These are phyloP conservation scores for Lagria hirta DNA, from an alignment of 2,888 invertebrate genomes.

Conservation along the genomic window DNA sequence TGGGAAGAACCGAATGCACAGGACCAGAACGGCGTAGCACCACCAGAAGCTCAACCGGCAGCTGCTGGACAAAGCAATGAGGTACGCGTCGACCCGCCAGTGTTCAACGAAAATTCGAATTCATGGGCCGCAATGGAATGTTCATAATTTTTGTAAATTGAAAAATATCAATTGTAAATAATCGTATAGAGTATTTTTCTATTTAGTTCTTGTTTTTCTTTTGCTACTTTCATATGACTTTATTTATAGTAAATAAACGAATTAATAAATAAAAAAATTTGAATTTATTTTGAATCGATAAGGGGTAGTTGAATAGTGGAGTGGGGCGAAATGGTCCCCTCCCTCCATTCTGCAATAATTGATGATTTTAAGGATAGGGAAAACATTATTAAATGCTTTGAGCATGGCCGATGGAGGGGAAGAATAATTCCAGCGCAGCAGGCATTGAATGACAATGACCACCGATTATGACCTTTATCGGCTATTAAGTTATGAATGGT, in stretches of 20 bases:
- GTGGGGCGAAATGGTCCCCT: constrained; percentile 9
- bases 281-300: constrained; percentile 15
- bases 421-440: constrained; percentile 11
- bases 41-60: background rate
- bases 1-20: constrained; percentile 78
- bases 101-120: constrained; percentile 65
- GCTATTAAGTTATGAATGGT: constrained; percentile 4
- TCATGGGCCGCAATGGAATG: constrained; percentile 67
- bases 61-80: constrained; percentile 3
- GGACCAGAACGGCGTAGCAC: constrained; percentile 45
- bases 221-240: constrained; percentile 1
- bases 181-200: constrained; percentile 19
- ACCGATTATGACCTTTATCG: constrained; percentile 3
- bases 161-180: constrained; percentile 14
- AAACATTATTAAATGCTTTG: constrained; percentile 11
- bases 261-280: background rate
- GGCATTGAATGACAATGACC: background rate
- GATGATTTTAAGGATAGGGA: constrained; percentile 11
- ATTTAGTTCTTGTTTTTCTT: constrained; percentile 17
- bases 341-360: constrained; percentile 12
- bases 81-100: constrained; percentile 49
- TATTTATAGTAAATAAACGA: background rate
- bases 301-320: constrained; percentile 9
- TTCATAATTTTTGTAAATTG: constrained; percentile 40
- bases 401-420: constrained; percentile 21